Conservation (phyloP, 2,113 vertebrate genomes). For the Pollimyrus isidori region DNA sequence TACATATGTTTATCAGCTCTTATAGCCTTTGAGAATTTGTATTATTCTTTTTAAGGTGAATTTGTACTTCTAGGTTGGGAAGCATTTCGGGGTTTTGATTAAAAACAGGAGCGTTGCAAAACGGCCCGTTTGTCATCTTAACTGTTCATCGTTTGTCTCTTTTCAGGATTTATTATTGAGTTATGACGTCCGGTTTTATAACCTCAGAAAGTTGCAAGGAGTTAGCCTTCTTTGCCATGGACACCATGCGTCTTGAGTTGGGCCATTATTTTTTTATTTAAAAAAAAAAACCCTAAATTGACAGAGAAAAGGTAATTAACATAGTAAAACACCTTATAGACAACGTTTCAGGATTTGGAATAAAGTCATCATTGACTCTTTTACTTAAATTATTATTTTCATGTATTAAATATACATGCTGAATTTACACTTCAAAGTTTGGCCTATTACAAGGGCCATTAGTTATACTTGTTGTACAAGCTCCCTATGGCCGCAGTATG, state of each 20-base stretch:
- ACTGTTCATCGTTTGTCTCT: constrained; percentile 38
- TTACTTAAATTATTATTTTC: constrained; percentile 54
- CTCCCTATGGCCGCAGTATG: constrained; percentile 67
- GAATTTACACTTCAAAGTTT: constrained; percentile 79
- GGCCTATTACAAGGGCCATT: constrained; percentile 76
- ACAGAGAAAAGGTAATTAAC: constrained; percentile 11
- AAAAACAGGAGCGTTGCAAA: constrained; percentile 32
- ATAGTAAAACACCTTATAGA: not conserved
- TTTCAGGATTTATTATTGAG: constrained; percentile 38
- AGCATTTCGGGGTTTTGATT: constrained; percentile 37
- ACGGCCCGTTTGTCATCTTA: constrained; percentile 30
- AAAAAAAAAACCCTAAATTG: constrained; percentile 11
- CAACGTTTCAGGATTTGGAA: constrained; percentile 24
- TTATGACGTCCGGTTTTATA: constrained; percentile 26
- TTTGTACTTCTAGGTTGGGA: constrained; percentile 21
- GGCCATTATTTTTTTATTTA: not conserved
- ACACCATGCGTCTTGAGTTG: not conserved
- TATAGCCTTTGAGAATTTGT: constrained; percentile 42
- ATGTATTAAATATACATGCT: constrained; percentile 80
- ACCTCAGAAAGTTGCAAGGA: not conserved
- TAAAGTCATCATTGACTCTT: constrained; percentile 35
- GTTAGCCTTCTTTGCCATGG: not conserved
- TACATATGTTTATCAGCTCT: constrained; percentile 74
- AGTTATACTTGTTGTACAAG: constrained; percentile 69
- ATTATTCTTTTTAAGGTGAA: constrained; percentile 43